Percentiles rank a stretch among this genome's conserved stretches.
These are phyloP conservation scores for Onychomys torridus DNA, from an alignment of 2,797 vertebrate species.

Conservation along the genomic window DNA sequence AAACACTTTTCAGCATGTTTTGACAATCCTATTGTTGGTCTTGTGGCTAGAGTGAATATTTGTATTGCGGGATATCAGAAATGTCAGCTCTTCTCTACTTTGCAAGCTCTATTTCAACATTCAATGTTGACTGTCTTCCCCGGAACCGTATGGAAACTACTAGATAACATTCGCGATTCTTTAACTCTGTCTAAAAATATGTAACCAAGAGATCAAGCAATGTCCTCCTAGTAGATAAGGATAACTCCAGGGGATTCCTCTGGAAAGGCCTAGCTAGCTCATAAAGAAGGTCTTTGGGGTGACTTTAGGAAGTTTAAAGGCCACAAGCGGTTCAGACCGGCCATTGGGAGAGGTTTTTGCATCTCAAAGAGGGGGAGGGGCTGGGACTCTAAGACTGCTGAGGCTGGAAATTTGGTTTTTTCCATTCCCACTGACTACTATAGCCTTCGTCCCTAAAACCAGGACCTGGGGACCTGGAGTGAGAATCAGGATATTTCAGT, in stretches of 20 bases:
- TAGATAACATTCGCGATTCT: slow-evolving; percentile 74
- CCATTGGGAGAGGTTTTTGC: slow-evolving; percentile 63
- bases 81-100: slow-evolving; percentile 57
- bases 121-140: slow-evolving; percentile 49
- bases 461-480: background rate
- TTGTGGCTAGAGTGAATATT: slow-evolving; percentile 71
- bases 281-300: slow-evolving; percentile 60
- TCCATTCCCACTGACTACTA: slow-evolving; percentile 27
- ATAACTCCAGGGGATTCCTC: slow-evolving; percentile 65
- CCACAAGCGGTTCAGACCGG: slow-evolving; percentile 60
- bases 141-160: slow-evolving; percentile 26
- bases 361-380: slow-evolving; percentile 75
- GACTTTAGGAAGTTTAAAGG: slow-evolving; percentile 66
- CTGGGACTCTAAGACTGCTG: slow-evolving; percentile 25
- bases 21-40: slow-evolving; percentile 72
- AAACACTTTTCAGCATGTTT: slow-evolving; percentile 62
- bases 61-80: slow-evolving; percentile 65
- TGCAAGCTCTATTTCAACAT: slow-evolving; percentile 63
- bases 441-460: background rate
- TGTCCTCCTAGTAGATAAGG: slow-evolving; percentile 72
- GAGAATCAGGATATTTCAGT: slow-evolving; percentile 51
- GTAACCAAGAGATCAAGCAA: slow-evolving; percentile 68
- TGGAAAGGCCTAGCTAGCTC: slow-evolving; percentile 54
- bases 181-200: slow-evolving; percentile 77
- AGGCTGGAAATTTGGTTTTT: slow-evolving; percentile 55